These are phyloP conservation scores for Mixornis gularis DNA, from an alignment of 2,113 vertebrate species.

Conservation along the genomic window DNA sequence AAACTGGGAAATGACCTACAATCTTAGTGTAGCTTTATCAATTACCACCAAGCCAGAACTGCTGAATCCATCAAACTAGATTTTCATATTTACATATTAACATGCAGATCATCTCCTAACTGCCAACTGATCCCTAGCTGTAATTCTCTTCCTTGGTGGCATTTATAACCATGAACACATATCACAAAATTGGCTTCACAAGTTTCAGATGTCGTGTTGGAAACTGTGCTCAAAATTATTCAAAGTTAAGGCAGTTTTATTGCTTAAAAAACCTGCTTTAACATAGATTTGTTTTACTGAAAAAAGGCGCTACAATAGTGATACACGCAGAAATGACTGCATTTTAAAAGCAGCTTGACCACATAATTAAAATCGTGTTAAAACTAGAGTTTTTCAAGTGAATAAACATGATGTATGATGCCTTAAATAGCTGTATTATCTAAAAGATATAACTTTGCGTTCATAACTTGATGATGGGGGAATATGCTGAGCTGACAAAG, in stretches of 20 bases:
- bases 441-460: background rate
- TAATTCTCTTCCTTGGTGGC: background rate
- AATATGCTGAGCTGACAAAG: background rate
- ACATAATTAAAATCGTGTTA: background rate
- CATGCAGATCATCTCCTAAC: background rate
- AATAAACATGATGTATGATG: background rate
- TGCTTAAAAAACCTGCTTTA: background rate
- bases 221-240: background rate
- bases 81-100: conserved; percentile 19
- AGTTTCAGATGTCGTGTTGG: background rate
- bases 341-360: background rate
- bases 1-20: conserved; percentile 11
- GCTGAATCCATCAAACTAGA: conserved; percentile 16
- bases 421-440: background rate
- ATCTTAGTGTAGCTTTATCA: background rate
- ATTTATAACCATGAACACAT: background rate
- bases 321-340: background rate
- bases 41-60: background rate
- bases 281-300: background rate
- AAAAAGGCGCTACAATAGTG: background rate
- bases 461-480: background rate
- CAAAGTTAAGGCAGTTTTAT: background rate
- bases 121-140: background rate
- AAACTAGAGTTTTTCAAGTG: background rate
- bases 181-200: background rate